These are phyloP conservation scores for Perodicticus potto DNA, from an alignment of 2,797 vertebrate genomes.

Conservation along the genomic window DNA sequence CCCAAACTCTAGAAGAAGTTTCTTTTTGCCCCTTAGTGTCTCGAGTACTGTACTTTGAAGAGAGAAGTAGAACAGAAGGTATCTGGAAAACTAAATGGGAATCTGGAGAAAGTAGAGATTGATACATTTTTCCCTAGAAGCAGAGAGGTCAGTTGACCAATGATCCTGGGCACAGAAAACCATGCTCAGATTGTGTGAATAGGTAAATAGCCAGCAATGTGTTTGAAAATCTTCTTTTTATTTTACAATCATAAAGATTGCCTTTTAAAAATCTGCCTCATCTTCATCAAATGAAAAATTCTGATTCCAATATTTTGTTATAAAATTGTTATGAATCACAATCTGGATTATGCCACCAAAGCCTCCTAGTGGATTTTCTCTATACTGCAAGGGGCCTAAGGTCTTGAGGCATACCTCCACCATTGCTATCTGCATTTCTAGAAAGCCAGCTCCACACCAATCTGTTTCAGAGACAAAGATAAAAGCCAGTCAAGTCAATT, in stretches of 20 bases:
- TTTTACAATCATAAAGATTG: slow-evolving; percentile 28
- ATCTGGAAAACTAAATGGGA: background rate
- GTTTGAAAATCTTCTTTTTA: slow-evolving; percentile 44
- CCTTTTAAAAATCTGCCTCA: background rate
- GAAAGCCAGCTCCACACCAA: background rate
- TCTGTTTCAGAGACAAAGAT: background rate
- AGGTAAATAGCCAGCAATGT: background rate
- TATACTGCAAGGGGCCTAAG: background rate
- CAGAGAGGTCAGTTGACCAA: background rate
- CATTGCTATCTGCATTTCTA: background rate
- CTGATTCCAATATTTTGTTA: background rate
- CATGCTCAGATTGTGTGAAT: background rate
- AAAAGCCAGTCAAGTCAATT: background rate
- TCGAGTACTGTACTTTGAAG: background rate
- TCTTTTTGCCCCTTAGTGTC: background rate
- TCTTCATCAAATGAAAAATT: slow-evolving; percentile 30
- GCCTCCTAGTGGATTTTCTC: slow-evolving; percentile 32
- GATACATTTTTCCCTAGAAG: background rate
- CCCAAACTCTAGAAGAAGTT: background rate
- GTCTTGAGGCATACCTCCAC: background rate
- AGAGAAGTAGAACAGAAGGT: background rate
- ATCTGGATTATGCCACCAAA: background rate
- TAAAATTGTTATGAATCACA: background rate
- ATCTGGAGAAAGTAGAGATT: background rate
- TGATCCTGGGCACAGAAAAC: background rate